phyloP scores from a whole-genome alignment of 2,797 vertebrate genomes.

The Helostoma temminkii region DNA sequence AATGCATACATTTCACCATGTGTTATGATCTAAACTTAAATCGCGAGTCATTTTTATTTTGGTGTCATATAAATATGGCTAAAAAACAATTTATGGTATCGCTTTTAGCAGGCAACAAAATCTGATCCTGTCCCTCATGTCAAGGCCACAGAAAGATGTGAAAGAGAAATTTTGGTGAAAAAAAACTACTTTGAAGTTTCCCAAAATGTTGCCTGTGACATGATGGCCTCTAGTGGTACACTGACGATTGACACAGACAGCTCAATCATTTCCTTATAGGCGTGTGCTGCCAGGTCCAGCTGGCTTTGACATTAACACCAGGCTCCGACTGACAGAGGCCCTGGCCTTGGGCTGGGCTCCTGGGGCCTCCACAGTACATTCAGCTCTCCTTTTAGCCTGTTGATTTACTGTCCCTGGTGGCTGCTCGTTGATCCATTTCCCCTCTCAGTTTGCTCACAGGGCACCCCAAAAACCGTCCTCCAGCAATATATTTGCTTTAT shows the following conservation, averaged over 20 bases:
- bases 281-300: constrained; percentile 83
- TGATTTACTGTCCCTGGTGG: constrained; percentile 90
- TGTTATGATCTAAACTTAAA: too few relatives aligned
- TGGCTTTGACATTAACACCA: constrained; percentile 88
- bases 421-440: constrained; percentile 87
- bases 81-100: constrained; percentile 44
- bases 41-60: constrained; percentile 58
- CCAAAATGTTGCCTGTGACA: constrained; percentile 77
- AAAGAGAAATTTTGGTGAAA: constrained; percentile 43
- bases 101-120: constrained; percentile 41
- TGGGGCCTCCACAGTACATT: constrained; percentile 86
- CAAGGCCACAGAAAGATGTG: constrained; percentile 41
- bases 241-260: constrained; percentile 87
- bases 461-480: constrained; percentile 88
- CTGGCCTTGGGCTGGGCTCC: constrained; percentile 87
- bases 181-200: constrained; percentile 52
- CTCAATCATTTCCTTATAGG: constrained; percentile 86
- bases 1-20: constrained; percentile 50
- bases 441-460: constrained; percentile 88
- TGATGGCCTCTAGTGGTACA: constrained; percentile 90
- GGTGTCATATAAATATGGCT: constrained; percentile 49
- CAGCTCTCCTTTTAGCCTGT: constrained; percentile 87
- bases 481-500: constrained; percentile 91
- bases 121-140: constrained; percentile 45
- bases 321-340: constrained; percentile 87